phyloP scores from a whole-genome alignment of 2,113 vertebrate species.

The Cheirogaleus medius region DNA sequence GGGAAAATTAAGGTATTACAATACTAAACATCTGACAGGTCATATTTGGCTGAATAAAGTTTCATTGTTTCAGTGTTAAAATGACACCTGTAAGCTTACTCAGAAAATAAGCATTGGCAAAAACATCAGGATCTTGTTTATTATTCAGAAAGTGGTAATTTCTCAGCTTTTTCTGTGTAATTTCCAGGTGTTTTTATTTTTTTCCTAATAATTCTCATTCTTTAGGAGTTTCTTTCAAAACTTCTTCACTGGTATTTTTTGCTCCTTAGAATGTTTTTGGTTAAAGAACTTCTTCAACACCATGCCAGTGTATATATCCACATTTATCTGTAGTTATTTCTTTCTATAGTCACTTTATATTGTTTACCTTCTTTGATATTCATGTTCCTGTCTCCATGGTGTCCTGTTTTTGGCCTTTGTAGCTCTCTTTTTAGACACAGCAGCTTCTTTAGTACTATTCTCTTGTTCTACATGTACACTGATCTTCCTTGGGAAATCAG shows the following conservation, averaged over 20 bases:
- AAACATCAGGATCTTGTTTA: neutral
- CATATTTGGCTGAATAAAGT: neutral
- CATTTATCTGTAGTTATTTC: neutral
- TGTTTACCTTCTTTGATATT: constrained; percentile 42
- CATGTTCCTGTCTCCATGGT: neutral
- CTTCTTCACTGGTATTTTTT: neutral
- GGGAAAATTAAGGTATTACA: neutral
- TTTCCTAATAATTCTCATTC: neutral
- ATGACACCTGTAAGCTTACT: neutral
- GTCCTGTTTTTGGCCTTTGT: constrained; percentile 4
- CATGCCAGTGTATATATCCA: neutral
- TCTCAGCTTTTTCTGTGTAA: neutral
- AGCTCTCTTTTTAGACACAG: constrained; percentile 15
- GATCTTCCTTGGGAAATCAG: constrained; percentile 77
- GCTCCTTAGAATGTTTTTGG: neutral
- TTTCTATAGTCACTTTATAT: neutral
- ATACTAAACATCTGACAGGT: neutral
- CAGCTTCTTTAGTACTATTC: neutral
- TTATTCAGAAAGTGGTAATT: neutral
- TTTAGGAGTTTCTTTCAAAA: neutral
- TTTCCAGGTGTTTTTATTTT: neutral
- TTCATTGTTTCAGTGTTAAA: neutral
- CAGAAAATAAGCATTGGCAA: neutral
- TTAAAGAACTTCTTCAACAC: neutral
- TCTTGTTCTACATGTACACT: constrained; percentile 39